Evolutionary conservation across 1,140 invertebrate species (phyloP).

Genomic region (Habropoda laboriosa): DNA sequence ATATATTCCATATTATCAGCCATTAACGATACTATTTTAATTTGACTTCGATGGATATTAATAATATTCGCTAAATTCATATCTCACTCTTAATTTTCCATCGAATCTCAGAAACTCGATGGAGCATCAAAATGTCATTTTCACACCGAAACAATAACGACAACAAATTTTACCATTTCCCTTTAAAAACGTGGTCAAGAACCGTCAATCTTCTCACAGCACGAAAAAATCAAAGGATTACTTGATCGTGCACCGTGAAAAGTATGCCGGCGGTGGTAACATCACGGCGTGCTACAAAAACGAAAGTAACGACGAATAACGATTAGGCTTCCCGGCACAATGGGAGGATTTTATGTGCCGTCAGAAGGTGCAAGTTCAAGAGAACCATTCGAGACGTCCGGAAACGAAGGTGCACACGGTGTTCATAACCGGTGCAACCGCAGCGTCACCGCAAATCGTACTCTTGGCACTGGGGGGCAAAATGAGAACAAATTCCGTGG

Average conservation of each 20-base stretch:
- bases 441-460: slow-evolving; percentile 42
- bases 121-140: not conserved
- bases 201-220: not conserved
- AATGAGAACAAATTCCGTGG: slow-evolving; percentile 30
- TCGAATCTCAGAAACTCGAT: too few species aligned
- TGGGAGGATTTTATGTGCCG: not conserved
- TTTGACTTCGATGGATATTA: too few species aligned
- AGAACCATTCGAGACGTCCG: slow-evolving; percentile 18
- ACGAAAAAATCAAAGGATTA: not conserved
- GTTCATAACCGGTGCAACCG: slow-evolving; percentile 25
- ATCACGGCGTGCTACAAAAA: not conserved
- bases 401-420: slow-evolving; percentile 39
- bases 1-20: too few species aligned
- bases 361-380: slow-evolving; percentile 32
- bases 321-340: slow-evolving; percentile 7
- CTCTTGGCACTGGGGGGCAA: not conserved
- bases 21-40: too few species aligned
- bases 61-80: too few species aligned
- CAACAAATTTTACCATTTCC: too few species aligned
- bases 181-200: not conserved
- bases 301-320: too few species aligned
- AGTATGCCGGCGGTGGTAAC: not conserved
- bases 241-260: not conserved
- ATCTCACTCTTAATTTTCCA: too few species aligned
- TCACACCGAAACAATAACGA: not conserved